phyloP scores from a whole-genome alignment of 2,113 vertebrate species.

The Polypterus bichir region DNA sequence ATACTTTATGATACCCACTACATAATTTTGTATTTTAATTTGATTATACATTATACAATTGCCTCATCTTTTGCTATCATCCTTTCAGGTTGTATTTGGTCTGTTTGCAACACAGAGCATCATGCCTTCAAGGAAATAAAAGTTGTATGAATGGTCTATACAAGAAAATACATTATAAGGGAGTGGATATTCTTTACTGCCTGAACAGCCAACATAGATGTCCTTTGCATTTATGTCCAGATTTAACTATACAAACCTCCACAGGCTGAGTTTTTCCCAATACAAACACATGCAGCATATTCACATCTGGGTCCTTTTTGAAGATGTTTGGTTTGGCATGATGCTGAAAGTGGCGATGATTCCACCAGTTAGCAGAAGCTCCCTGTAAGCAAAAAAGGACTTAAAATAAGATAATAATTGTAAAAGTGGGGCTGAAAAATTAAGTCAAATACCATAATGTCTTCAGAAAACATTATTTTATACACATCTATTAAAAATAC shows the following conservation, averaged over 20 bases:
- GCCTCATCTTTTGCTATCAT: too few relatives aligned
- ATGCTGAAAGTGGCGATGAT: conserved; percentile 90
- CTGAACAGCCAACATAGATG: too few relatives aligned
- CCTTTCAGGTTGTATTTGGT: too few relatives aligned
- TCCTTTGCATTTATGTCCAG: too few relatives aligned
- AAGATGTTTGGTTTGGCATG: conserved; percentile 89
- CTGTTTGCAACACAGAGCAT: too few relatives aligned
- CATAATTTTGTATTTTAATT: too few relatives aligned
- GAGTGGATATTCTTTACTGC: too few relatives aligned
- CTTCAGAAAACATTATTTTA: not conserved
- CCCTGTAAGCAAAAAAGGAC: conserved; percentile 45
- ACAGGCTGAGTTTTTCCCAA: conserved; percentile 71
- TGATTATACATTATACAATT: too few relatives aligned
- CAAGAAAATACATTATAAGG: too few relatives aligned
- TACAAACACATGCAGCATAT: conserved; percentile 77
- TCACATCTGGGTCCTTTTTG: conserved; percentile 82
- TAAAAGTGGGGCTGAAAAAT: not conserved
- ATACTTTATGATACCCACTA: too few relatives aligned
- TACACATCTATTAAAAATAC: not conserved
- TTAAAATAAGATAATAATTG: not conserved
- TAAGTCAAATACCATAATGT: not conserved
- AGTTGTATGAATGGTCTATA: too few relatives aligned
- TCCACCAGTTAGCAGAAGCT: conserved; percentile 93
- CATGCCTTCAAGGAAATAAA: too few relatives aligned
- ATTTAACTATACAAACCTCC: conserved; percentile 47